These are phyloP conservation scores for Trachymyrmex septentrionalis DNA, from an alignment of 1,140 invertebrate species.

Conservation along the genomic window DNA sequence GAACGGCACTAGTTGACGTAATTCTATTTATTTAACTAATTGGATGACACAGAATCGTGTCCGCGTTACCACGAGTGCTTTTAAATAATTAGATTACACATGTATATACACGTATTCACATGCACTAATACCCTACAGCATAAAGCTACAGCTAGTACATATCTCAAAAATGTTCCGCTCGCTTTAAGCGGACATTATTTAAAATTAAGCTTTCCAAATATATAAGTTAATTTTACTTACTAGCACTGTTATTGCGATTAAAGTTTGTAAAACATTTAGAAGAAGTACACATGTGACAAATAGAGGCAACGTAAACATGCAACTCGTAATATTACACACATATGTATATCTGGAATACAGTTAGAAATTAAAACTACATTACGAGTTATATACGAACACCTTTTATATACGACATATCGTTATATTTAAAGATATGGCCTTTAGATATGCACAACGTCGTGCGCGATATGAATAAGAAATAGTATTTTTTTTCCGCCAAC, in stretches of 20 bases:
- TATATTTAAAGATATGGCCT: constrained; percentile 9
- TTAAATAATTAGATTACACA: constrained; percentile 45
- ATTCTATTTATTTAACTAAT: constrained; percentile 43
- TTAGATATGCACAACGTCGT: neutral
- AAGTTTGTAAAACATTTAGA: neutral
- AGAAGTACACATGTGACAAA: neutral
- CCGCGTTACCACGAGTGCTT: constrained; percentile 20
- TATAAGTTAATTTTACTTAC: constrained; percentile 34
- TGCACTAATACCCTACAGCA: neutral
- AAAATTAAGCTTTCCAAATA: constrained; percentile 3
- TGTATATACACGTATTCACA: neutral
- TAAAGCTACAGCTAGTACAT: neutral
- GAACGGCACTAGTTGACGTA: neutral
- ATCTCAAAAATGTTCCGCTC: constrained; percentile 8
- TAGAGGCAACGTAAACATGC: neutral
- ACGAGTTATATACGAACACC: neutral
- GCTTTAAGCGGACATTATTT: neutral
- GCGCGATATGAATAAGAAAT: constrained; percentile 43
- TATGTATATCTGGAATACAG: neutral
- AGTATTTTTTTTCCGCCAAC: constrained; percentile 12
- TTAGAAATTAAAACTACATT: constrained; percentile 52
- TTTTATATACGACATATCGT: constrained; percentile 13
- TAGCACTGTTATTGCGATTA: constrained; percentile 21
- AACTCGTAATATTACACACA: neutral
- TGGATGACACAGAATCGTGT: neutral